Evolutionary conservation across 2,888 invertebrate genomes (phyloP), one percentile per base, ranked within the genome.

Genomic region (Sepiola atlantica): DNA sequence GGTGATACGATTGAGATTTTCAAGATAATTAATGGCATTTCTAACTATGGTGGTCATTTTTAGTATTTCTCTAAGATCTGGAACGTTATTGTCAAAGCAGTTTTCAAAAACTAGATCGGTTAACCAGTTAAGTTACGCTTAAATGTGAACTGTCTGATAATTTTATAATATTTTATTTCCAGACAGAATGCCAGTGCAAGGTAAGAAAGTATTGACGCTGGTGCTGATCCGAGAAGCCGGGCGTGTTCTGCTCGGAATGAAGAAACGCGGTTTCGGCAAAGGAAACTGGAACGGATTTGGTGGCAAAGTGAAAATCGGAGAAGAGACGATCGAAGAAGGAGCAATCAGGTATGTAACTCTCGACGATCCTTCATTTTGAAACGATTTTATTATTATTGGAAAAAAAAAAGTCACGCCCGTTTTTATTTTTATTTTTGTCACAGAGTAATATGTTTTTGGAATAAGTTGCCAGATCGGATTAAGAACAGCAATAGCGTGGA

Each of bases 251-350:
- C 97, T 98, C 54, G 98, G 98, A 0, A 97, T 98, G 45, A 98
- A 98, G 97, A 98, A 98, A 96, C 98, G 98, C 94, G 98, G 98
- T 57, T 98, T 98, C 96, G 98, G 98, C 14, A 96, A 97, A 61
- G 98, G 98, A 94, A 98, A 98, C 96, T 98, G 98, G 98, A 98
- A 98, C 97, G 98, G 98, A 95, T 98, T 98, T 97, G 98, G 98
- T 95, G 98, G 98, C 35, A 98, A 98, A 98, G 98, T 98, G 2
- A 98, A 98, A 96, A 96, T 97, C 0, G 98, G 98, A 92, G 98
- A 98, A 97, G 98, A 98, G 97, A 98, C 98, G 1, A 98, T 98
- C 93, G 94, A 97, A 32, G 98, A 98, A 92, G 98, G 98, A 93
- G 98, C 98, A 14, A 97, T 97, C 14, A 98, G 98, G 98, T 98